Evolutionary conservation across 2,113 vertebrate genomes (phyloP).

Genomic region (Larimichthys polyactis): DNA sequence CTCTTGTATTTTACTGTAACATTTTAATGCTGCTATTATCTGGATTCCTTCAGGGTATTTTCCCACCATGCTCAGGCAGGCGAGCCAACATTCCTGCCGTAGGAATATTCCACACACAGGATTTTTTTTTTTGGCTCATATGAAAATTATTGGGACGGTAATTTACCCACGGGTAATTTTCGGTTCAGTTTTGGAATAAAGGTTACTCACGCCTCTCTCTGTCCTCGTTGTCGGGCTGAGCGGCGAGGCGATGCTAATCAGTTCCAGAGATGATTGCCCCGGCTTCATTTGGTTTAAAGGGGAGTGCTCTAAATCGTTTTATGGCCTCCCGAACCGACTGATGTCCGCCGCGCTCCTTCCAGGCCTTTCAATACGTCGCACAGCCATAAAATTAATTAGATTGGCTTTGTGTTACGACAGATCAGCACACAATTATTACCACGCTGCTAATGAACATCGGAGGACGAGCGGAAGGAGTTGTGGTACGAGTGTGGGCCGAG

Average conservation of each 20-base stretch:
- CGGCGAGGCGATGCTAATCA: constrained; percentile 40
- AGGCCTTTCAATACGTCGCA: constrained; percentile 17
- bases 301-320: constrained; percentile 69
- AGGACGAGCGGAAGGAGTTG: constrained; percentile 27
- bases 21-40: constrained; percentile 63
- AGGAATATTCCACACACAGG: constrained; percentile 42
- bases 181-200: constrained; percentile 9
- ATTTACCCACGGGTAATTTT: constrained; percentile 34
- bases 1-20: constrained; percentile 68
- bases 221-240: constrained; percentile 10
- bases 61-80: constrained; percentile 22
- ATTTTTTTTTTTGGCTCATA: constrained; percentile 12
- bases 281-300: constrained; percentile 58
- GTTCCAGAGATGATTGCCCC: constrained; percentile 47
- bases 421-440: constrained; percentile 51
- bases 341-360: constrained; percentile 35
- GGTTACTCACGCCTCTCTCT: neutral
- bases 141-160: constrained; percentile 43
- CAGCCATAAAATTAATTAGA: constrained; percentile 71
- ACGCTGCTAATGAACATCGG: constrained; percentile 59
- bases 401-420: constrained; percentile 65
- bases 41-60: constrained; percentile 36
- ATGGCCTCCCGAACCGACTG: constrained; percentile 52
- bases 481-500: constrained; percentile 38
- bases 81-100: constrained; percentile 26